Base-by-base conservation (phyloP, 2,888 invertebrate genomes). In the Fissipunctia ypsillon region DNA sequence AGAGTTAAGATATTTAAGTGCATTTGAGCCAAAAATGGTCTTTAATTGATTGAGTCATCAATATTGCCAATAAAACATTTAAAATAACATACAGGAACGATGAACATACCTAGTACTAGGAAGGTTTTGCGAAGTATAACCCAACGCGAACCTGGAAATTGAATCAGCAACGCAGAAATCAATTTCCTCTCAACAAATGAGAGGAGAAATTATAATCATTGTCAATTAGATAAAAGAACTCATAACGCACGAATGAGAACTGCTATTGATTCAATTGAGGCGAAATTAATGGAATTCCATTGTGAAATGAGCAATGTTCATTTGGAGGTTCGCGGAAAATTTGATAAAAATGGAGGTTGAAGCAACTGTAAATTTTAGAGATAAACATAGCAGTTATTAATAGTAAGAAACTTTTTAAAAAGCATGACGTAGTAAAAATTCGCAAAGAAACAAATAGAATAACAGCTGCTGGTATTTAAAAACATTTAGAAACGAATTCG, bases 231-330 rank as follows among this genome's bases (percentile, higher is more conserved):
- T 78, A 83, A 83, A 69, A 69, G 76, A 73, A 76, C 78, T 82
- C 76, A 86, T 86, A 86, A 82, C 75, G 85, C 85, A 85, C 82
- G 76, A 85, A 72, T 78, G 38, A 50, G 69, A 80, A 78, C 60
- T 73, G 45, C 57, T 75, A 74, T 84, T 78, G 72, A 82, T 61
- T 82, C 73, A 73, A 78, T 78, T 73, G 75, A 76, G 68, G 68
- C 50, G 59, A 76, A 80, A 82, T 78, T 82, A 80, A 84, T 76
- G 65, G 61, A 74, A 68, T 86, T 70, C 45, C 52, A 71, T 84
- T 74, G 76, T 80, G 48, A 50, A 72, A 69, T 69, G 45, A 70
- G 48, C 25, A 80, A 80, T 82, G 76, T 82, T 74, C 78, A 66
- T 73, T 61, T 71, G 19, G 48, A 52, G 43, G 73, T 38, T 76